Base-by-base conservation (phyloP, 2,797 vertebrate genomes). In the Bovichtus variegatus region DNA sequence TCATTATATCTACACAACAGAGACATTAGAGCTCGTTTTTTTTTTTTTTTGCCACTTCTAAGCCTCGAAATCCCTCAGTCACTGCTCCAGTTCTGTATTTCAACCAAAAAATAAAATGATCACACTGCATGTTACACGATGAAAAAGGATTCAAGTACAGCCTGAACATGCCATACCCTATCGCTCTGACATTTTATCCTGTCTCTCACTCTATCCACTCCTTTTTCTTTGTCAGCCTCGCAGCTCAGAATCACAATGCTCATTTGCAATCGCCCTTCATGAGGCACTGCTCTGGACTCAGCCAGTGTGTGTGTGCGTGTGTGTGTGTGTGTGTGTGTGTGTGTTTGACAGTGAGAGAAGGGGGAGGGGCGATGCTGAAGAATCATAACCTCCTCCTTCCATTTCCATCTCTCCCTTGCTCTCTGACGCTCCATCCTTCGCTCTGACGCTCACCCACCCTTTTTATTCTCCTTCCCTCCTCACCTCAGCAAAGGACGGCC, bases 241-340 rank as follows among this genome's bases (percentile, higher is more conserved):
- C 74, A 71, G 76, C 69, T 15, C 60, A 80, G 70, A 84, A 82
- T 84, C 87, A 92, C 90, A 89, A 91, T 85, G 90, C 90, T 91
- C 83, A 93, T 93, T 92, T 91, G 86, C 91, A 93, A 90, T 78
- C 73, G 55, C 66, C 86, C 83, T 90, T 93, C 82, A 91, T 16
- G 72, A 85, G 64, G 66, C 80, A 63, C 82, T 51, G 61, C 69
- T 85, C 75, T 44, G 81, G 78, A 83, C 78, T 78, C 57, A 55
- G 60, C 53, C 69, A 80, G 82, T 68, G 60, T 31, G 72, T 82
- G 51, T 65, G 60, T 53, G 54, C 61, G 54, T 62, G 25, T 57
- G 50, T 72, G n/a, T 64, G 68, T 57, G 66, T 53, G 71, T 31
- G 67, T 51, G 50, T 40, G 67, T 18, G 69, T 40, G 25, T 34